phyloP scores from a whole-genome alignment of 2,888 invertebrate genomes.

The Tetrapedia diversipes region DNA sequence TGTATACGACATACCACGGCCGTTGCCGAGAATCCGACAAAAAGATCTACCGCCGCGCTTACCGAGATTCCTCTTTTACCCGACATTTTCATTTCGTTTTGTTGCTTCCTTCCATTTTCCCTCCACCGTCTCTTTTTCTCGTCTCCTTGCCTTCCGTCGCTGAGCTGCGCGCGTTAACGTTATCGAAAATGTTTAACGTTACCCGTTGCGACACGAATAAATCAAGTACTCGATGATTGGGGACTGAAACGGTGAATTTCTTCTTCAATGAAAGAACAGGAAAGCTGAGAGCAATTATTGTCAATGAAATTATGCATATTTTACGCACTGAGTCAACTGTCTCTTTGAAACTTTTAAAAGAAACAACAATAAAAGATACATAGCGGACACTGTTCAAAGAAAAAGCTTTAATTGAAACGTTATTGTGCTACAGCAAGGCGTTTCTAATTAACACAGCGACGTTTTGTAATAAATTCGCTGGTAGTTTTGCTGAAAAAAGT shows the following conservation, averaged over 20 bases:
- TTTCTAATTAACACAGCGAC: no score
- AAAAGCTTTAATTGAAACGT: background rate
- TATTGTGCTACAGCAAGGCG: no score
- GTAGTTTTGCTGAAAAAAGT: no score
- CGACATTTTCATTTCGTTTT: slow-evolving; percentile 51
- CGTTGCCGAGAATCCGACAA: slow-evolving; percentile 56
- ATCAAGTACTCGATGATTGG: background rate
- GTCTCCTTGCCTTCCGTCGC: background rate
- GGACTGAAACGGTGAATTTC: no score
- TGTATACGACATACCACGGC: slow-evolving; percentile 54
- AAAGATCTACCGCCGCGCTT: slow-evolving; percentile 53
- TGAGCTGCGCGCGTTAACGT: background rate
- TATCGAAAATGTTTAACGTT: slow-evolving; percentile 5
- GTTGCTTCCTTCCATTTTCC: background rate
- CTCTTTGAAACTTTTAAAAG: no score
- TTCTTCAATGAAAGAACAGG: no score
- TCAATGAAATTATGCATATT: no score
- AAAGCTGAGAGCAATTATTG: no score
- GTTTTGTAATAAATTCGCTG: no score
- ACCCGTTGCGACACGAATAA: background rate
- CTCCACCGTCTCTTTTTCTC: background rate
- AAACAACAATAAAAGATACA: no score
- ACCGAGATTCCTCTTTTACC: slow-evolving; percentile 46
- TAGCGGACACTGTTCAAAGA: background rate
- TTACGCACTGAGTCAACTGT: no score